Base-by-base conservation (phyloP, 2,888 invertebrate species). In the Branchellion lobata region DNA sequence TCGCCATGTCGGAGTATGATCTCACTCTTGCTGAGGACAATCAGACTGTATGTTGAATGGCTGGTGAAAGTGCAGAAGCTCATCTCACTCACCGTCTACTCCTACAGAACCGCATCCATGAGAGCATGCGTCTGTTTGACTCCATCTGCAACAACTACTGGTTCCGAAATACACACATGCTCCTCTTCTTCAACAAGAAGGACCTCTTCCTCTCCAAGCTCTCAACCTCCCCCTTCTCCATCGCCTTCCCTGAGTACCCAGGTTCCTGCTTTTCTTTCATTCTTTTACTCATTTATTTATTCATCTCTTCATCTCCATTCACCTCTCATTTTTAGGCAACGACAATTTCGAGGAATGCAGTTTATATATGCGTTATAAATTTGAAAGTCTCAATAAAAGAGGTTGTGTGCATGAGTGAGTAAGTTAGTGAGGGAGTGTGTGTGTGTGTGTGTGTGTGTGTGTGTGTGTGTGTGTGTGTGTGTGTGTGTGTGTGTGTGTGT, bases 1-100 rank as follows among this genome's bases (percentile, higher is more conserved):
- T 94, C 76, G 94, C 94, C 61, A 89, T 95, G 84, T 93, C 93
- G 85, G 94, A 93, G 83, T 95, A 94, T 86, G 95, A 95, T 86
- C 89, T 94, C 85, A 93, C 94, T 47, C 88, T 95, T 80, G 94
- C 93, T 11, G 94, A 94, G 83, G 89, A 90, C 84, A 89, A 89
- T 82, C 89, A 89, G 85, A 90, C 89, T 88, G 89, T 89, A 51
- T 24, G 40, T 73, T 31, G 14, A 40, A 40, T 5, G 40, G 40
- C 40, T 27, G 27, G 24, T 31, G 11, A 36, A 24, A 34, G n/a
- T 71, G 71, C 5, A 3, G 34, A 33, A 24, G n/a, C 0, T 71
- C 33, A 36, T n/a, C 34, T 1, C 14, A 24, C 11, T 24, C 31
- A 36, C 34, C 33, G 31, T 29, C 11, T 27, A 8, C 11, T 24